A percentile compares a stretch with the other conserved stretches of the same genome.
Conservation (phyloP, 2,888 invertebrate species). For the Epirrhoe tristata region DNA sequence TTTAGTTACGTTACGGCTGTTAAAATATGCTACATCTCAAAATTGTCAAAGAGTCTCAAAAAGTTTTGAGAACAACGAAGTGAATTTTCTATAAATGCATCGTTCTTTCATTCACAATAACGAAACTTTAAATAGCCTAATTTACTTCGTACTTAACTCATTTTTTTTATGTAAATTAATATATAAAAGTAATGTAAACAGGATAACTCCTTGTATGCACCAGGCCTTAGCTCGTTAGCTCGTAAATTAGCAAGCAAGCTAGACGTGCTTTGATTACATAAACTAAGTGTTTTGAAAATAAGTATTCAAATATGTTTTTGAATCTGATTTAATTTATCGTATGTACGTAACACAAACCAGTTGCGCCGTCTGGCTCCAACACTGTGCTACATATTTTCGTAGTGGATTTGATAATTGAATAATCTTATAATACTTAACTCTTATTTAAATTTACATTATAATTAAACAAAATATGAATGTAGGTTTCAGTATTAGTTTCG, state of each 20-base stretch:
- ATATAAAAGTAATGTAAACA: background rate
- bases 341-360: slow-evolving; percentile 19
- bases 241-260: slow-evolving; percentile 16
- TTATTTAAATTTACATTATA: background rate
- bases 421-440: background rate
- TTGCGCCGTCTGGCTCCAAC: slow-evolving; percentile 8
- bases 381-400: slow-evolving; percentile 26
- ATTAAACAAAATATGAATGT: background rate
- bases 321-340: slow-evolving; percentile 17
- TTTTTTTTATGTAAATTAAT: background rate
- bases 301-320: slow-evolving; percentile 11
- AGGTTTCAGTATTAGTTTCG: background rate
- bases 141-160: too few relatives aligned
- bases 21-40: too few relatives aligned
- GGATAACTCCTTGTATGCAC: background rate
- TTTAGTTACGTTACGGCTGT: too few relatives aligned
- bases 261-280: slow-evolving; percentile 22
- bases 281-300: slow-evolving; percentile 21
- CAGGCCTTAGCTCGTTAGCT: slow-evolving; percentile 4
- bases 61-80: too few relatives aligned
- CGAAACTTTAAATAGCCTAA: too few relatives aligned
- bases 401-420: slow-evolving; percentile 4
- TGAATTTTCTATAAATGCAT: too few relatives aligned
- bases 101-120: too few relatives aligned
- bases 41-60: too few relatives aligned